Base-by-base conservation (phyloP, 30 jellyfish, hydroid and myxozoan genomes). In the Aurelia aurita complex sp. Pacific region DNA sequence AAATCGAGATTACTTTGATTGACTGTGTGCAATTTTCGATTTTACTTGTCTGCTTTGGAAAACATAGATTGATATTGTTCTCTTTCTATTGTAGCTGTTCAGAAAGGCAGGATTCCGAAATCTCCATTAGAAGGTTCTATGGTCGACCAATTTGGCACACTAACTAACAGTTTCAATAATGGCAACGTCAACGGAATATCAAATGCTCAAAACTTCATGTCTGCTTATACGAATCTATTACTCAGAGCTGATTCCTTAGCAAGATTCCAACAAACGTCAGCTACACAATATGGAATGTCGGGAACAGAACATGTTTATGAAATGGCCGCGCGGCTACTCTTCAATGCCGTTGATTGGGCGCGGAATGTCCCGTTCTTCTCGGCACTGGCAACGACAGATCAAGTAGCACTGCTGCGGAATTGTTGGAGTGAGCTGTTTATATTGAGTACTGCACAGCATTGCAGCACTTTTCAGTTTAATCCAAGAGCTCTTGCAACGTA, bases 371-470 rank as follows among this genome's bases (percentile, higher is more conserved):
- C 99, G 29, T 94, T 94, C 74, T 94, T 94, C 71, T 89, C 95
- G 57, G 99, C 99, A 67, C 89, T 94, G 69, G 96, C 99, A 19
- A 74, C 99, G 2, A 65, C 79, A 4, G 99, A 94, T 63, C 99
- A 94, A 71, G 96, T 94, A 10, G 96, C 99, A 35, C 71, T 94
- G 81, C 83, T 94, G 71, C 88, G 96, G 29, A 88, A 97, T 55
- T 81, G 97, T 73, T 94, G 99, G 99, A 94, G 99, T 85, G 99
- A 89, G 85, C 85, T 94, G 80, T 94, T 73, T 73, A 94, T 88
- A 23, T 81, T 94, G 76, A 94, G 97, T 89, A 88, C 99, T 10
- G 96, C 99, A 51, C 89, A 79, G 40, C 97, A 94, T 63, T 94
- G 99, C 90, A 86, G 94, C 66, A 77, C 97, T 2, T 87, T 69